Evolutionary conservation across 2,888 invertebrate genomes (phyloP).

Genomic region (Sisyra nigra): DNA sequence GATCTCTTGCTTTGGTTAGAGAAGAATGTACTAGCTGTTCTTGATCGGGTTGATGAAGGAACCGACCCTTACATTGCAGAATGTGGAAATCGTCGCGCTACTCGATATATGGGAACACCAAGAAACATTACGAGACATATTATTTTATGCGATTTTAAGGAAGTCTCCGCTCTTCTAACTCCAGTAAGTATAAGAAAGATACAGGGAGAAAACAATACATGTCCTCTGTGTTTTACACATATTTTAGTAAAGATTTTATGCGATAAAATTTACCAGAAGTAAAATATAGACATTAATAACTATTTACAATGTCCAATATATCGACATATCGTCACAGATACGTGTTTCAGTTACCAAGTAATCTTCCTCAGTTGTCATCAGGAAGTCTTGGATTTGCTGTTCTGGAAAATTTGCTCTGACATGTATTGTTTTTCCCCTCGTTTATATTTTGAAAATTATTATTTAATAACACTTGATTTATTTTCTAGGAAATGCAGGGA

Average conservation of each 20-base stretch:
- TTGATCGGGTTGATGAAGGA: slow-evolving; percentile 43
- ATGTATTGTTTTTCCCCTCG: neutral
- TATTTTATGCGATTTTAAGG: slow-evolving; percentile 52
- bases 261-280: too few relatives aligned
- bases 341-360: too few relatives aligned
- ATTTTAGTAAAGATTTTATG: too few relatives aligned
- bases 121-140: slow-evolving; percentile 52
- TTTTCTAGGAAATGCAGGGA: slow-evolving; percentile 26
- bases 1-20: slow-evolving; percentile 64
- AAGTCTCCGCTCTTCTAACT: slow-evolving; percentile 38
- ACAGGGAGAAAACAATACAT: slow-evolving; percentile 3
- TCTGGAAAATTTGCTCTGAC: neutral
- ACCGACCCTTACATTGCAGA: slow-evolving; percentile 41
- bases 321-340: too few relatives aligned
- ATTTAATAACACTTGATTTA: too few relatives aligned
- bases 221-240: neutral
- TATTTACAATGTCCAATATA: too few relatives aligned
- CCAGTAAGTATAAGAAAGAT: too few relatives aligned
- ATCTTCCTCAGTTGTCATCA: too few relatives aligned
- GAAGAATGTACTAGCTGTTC: slow-evolving; percentile 43
- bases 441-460: too few relatives aligned
- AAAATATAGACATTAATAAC: too few relatives aligned
- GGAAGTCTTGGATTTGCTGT: too few relatives aligned
- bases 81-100: slow-evolving; percentile 39
- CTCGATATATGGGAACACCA: slow-evolving; percentile 45